Conservation (phyloP, 2,888 invertebrate genomes). For the Drosophila ezoana region DNA sequence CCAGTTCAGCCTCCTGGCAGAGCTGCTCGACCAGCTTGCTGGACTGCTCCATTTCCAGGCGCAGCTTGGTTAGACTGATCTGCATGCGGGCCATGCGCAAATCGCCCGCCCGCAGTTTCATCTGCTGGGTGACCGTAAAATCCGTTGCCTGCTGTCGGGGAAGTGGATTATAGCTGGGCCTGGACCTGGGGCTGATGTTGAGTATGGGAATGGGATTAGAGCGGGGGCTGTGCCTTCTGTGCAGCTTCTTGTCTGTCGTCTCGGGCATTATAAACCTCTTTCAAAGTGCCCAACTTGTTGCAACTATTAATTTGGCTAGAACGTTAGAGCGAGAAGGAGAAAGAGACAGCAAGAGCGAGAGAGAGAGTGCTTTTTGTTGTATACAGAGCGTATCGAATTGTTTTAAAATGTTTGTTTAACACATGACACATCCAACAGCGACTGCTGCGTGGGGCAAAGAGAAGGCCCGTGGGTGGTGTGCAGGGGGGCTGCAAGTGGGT, state of each 20-base stretch:
- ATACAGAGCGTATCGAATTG: slow-evolving; percentile 15
- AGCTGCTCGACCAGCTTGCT: slow-evolving; percentile 44
- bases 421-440: slow-evolving; percentile 48
- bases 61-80: slow-evolving; percentile 45
- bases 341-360: slow-evolving; percentile 5
- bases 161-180: not conserved
- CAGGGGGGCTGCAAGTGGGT: slow-evolving; percentile 13
- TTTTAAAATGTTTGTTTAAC: slow-evolving; percentile 34
- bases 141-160: slow-evolving; percentile 28
- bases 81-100: slow-evolving; percentile 56
- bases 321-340: not conserved
- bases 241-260: slow-evolving; percentile 21
- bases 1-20: slow-evolving; percentile 11
- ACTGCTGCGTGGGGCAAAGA: slow-evolving; percentile 27
- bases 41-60: slow-evolving; percentile 54
- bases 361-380: not conserved
- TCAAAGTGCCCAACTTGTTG: slow-evolving; percentile 4
- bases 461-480: too few species aligned
- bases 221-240: not conserved
- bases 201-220: not conserved
- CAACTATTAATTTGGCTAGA: slow-evolving; percentile 42
- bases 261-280: slow-evolving; percentile 50
- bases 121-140: slow-evolving; percentile 49
- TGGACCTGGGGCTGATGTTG: not conserved
- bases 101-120: slow-evolving; percentile 57